phyloP scores from a whole-genome alignment of 1,140 invertebrate species.

The Drosophila melanica region DNA sequence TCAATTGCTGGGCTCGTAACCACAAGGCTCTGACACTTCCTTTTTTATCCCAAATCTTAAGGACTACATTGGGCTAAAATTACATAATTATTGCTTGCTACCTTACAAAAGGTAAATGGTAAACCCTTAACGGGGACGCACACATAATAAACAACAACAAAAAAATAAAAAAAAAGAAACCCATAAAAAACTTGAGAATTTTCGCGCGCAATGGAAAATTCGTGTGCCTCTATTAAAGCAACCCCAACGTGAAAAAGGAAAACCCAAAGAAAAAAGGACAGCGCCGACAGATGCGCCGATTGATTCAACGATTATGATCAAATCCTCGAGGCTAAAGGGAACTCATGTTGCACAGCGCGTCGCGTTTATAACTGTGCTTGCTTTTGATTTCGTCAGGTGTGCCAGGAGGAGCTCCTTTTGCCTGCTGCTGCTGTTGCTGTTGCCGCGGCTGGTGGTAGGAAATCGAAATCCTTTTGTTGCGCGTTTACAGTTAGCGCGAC shows the following conservation, averaged over 20 bases:
- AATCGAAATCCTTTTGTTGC: conserved; percentile 77
- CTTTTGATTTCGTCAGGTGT: conserved; percentile 81
- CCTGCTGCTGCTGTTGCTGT: conserved; percentile 43
- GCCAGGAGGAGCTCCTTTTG: conserved; percentile 26
- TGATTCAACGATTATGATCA: conserved; percentile 66
- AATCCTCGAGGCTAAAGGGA: conserved; percentile 17
- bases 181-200: conserved; percentile 80
- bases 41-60: conserved; percentile 50
- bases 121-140: conserved; percentile 31
- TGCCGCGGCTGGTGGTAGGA: conserved; percentile 52
- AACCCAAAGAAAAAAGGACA: conserved; percentile 45
- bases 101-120: conserved; percentile 16
- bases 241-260: conserved; percentile 61
- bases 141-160: conserved; percentile 11
- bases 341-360: conserved; percentile 47
- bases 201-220: conserved; percentile 73
- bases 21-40: conserved; percentile 65
- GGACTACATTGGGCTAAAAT: conserved; percentile 54
- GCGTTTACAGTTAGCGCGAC: conserved; percentile 71
- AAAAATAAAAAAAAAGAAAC: conserved; percentile 32
- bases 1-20: conserved; percentile 6
- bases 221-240: conserved; percentile 48
- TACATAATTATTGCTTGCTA: conserved; percentile 73
- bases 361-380: conserved; percentile 67
- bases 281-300: conserved; percentile 69